Percentiles rank a stretch among this genome's conserved stretches.
phyloP scores from a whole-genome alignment of 2,888 invertebrate genomes.

The Eupithecia dodoneata region DNA sequence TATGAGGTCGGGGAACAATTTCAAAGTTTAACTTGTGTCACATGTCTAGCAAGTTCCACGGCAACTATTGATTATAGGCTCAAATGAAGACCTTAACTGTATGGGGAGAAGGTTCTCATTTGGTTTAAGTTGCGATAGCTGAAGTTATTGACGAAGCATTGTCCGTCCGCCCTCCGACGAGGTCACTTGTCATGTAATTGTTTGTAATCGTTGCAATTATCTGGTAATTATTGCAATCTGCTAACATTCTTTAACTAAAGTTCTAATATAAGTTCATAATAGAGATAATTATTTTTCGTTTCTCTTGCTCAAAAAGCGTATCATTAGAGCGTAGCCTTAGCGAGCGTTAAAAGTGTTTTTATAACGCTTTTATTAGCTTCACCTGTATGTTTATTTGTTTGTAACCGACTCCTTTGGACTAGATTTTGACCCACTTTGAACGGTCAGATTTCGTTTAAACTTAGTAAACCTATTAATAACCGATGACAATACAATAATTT shows the following conservation, averaged over 20 bases:
- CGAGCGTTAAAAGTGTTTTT: too few relatives aligned
- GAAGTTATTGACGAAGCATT: slow-evolving; percentile 3
- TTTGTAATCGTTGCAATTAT: neutral
- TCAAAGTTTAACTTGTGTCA: slow-evolving; percentile 15
- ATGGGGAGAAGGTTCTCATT: neutral
- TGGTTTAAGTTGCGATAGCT: neutral
- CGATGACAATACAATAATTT: too few relatives aligned
- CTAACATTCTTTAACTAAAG: neutral
- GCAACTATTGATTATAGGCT: slow-evolving; percentile 2
- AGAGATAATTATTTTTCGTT: neutral
- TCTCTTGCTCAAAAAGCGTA: too few relatives aligned
- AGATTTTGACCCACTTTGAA: too few relatives aligned
- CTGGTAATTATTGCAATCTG: neutral
- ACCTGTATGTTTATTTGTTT: too few relatives aligned
- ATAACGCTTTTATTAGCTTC: too few relatives aligned
- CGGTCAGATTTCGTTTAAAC: too few relatives aligned
- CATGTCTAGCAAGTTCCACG: slow-evolving; percentile 12
- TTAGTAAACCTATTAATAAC: too few relatives aligned
- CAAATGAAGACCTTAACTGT: neutral
- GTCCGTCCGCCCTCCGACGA: neutral
- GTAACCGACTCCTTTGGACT: too few relatives aligned
- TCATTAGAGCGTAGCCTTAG: too few relatives aligned
- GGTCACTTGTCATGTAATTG: neutral
- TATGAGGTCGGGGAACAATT: slow-evolving; percentile 9
- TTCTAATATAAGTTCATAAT: neutral